Evolutionary conservation across 2,888 invertebrate species (phyloP).

Genomic region (Scaptomyza cyrtandrae): DNA sequence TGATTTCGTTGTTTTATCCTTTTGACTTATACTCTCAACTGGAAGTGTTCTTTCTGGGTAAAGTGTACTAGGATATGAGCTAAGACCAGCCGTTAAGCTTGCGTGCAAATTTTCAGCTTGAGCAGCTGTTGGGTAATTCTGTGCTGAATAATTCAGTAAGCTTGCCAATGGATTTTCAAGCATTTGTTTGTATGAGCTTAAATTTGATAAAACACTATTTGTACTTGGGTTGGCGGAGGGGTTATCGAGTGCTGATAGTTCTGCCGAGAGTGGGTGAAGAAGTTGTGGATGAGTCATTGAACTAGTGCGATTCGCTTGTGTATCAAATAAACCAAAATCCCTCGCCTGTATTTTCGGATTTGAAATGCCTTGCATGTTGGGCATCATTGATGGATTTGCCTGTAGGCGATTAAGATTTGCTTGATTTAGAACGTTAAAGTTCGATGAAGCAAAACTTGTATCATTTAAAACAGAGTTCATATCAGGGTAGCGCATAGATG

Average conservation of each 20-base stretch:
- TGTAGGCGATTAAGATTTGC: constrained; percentile 32
- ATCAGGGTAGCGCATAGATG: constrained; percentile 47
- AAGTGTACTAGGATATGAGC: constrained; percentile 13
- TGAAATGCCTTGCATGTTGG: constrained; percentile 39
- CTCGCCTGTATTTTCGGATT: constrained; percentile 24
- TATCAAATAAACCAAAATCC: constrained; percentile 46
- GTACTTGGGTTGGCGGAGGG: constrained; percentile 19
- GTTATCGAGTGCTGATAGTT: constrained; percentile 18
- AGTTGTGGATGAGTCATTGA: constrained; percentile 28
- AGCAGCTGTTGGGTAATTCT: constrained; percentile 25
- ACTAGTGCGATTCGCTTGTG: constrained; percentile 29
- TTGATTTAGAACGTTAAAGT: constrained; percentile 26
- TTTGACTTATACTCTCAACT: constrained; percentile 23
- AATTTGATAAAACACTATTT: constrained; percentile 32
- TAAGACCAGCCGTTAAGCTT: constrained; percentile 14
- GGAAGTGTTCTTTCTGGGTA: constrained; percentile 20
- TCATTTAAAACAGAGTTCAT: constrained; percentile 43
- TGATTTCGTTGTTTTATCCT: constrained; percentile 28
- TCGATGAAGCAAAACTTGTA: constrained; percentile 25
- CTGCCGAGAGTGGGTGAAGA: constrained; percentile 30
- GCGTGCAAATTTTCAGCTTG: constrained; percentile 28
- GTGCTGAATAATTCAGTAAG: constrained; percentile 41
- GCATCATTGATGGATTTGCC: constrained; percentile 29
- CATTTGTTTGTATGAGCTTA: constrained; percentile 53
- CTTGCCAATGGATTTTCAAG: constrained; percentile 53